Percentiles rank a stretch among this genome's conserved stretches.
Conservation (phyloP, 2,888 invertebrate genomes). For the Macrophya annulata region DNA sequence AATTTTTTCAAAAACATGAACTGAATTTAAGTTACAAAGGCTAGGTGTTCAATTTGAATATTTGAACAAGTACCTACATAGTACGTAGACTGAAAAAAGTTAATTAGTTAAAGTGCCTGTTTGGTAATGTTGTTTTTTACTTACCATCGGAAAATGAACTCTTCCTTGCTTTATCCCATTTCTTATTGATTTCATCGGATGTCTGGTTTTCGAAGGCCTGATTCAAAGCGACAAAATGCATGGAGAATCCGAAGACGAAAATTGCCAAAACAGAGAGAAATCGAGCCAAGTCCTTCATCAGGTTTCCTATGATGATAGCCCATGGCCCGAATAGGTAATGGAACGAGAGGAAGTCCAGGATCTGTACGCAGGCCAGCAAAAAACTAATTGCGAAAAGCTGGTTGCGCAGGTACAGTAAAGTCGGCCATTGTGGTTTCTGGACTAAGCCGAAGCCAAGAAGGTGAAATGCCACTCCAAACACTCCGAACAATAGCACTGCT, state of each 20-base stretch:
- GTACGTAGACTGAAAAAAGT: slow-evolving; percentile 13
- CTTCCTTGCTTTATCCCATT: slow-evolving; percentile 80
- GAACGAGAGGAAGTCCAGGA: slow-evolving; percentile 98
- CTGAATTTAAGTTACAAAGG: not conserved
- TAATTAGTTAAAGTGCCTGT: slow-evolving; percentile 8
- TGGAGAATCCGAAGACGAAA: slow-evolving; percentile 99
- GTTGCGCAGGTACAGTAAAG: slow-evolving; percentile 96
- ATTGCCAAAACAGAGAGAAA: slow-evolving; percentile 98
- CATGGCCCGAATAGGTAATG: slow-evolving; percentile 99
- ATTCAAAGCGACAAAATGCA: slow-evolving; percentile 97
- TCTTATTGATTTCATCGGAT: slow-evolving; percentile 75
- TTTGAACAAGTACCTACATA: not conserved
- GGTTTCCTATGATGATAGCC: slow-evolving; percentile 99
- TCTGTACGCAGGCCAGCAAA: slow-evolving; percentile 97
- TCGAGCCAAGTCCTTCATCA: slow-evolving; percentile 96
- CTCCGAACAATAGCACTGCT: slow-evolving; percentile 92
- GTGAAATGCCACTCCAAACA: slow-evolving; percentile 95
- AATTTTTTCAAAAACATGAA: slow-evolving; percentile 3
- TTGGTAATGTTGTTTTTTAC: slow-evolving; percentile 70
- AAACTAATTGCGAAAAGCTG: slow-evolving; percentile 98
- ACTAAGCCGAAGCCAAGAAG: slow-evolving; percentile 88
- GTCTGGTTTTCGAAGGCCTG: slow-evolving; percentile 92
- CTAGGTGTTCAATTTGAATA: not conserved
- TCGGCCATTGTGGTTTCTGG: slow-evolving; percentile 88
- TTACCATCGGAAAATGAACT: slow-evolving; percentile 89